phyloP scores from a whole-genome alignment of 2,797 vertebrate species.

The Molossus molossus region DNA sequence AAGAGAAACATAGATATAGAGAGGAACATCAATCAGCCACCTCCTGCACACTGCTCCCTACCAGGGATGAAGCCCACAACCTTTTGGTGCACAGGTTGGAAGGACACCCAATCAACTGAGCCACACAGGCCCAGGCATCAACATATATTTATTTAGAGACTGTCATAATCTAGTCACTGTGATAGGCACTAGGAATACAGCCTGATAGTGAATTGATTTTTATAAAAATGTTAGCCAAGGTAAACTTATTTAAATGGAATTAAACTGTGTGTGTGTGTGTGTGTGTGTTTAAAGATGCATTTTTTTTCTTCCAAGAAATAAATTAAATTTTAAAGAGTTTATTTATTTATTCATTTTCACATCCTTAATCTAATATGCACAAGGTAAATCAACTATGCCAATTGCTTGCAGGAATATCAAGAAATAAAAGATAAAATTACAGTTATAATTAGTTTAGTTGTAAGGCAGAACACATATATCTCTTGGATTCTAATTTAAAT shows the following conservation, averaged over 20 bases:
- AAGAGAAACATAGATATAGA: too few relatives aligned
- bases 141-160: background rate
- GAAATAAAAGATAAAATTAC: background rate
- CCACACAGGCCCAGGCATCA: too few relatives aligned
- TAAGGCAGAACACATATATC: background rate
- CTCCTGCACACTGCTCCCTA: too few relatives aligned
- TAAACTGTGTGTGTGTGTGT: background rate
- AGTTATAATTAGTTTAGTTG: slow-evolving; percentile 16
- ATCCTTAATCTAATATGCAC: background rate
- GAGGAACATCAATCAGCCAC: too few relatives aligned
- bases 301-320: slow-evolving; percentile 30
- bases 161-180: background rate
- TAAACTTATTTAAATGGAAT: slow-evolving; percentile 1
- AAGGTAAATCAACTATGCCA: background rate
- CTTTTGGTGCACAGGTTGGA: too few relatives aligned
- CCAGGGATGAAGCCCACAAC: too few relatives aligned
- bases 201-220: background rate
- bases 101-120: too few relatives aligned
- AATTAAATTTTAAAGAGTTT: background rate
- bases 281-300: background rate
- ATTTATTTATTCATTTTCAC: background rate
- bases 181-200: background rate
- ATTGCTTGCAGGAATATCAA: slow-evolving; percentile 37
- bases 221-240: background rate
- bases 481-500: slow-evolving; percentile 9